Evolutionary conservation across 2,888 invertebrate genomes (phyloP), one percentile per base, ranked within the genome.

Genomic region (Cosmia trapezina): DNA sequence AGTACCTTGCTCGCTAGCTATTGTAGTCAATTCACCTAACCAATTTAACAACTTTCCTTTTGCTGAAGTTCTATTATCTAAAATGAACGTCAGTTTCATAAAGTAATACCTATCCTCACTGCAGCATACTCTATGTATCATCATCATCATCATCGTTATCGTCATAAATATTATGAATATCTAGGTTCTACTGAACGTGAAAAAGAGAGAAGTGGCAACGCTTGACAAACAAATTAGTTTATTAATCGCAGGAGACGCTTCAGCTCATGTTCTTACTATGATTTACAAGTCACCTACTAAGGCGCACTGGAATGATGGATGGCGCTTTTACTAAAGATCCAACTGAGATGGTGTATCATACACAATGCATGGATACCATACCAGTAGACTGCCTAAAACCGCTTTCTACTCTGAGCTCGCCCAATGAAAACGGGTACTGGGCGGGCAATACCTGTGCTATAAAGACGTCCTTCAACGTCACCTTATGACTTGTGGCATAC

Each of bases 11-110:
- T 66, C 43, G 57, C 43, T 17, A 2, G 6, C 51, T 54, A 49
- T 62, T 71, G 66, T 62, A 63, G 71, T 65, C 28, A 56, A 33
- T 56, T 56, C 51, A 66, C n/a, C 61, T 53, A 51, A 57, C 22
- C 57, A 47, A 77, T 71, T 77, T 78, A 78, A 47, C 53, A 77
- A 77, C 65, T 78, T 78, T 66, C 19, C 12, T 66, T 64, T 56
- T 65, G 33, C 43, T 77, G 51, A 14, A 66, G 47, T 66, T 41
- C 6, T 45, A 43, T 56, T 56, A 61, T 66, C 11, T 41, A n/a
- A 37, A 76, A 70, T 28, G 6, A 45, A 22, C n/a, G 17, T 37
- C 60, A 64, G 17, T 47, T 56, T 41, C n/a, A n/a, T 45, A 28
- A 47, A 47, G 2, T 51, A n/a, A 47, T 62, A 33, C n/a, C 69